A percentile compares a stretch with the other conserved stretches of the same genome.
Evolutionary conservation across 2,888 invertebrate species (phyloP).

Genomic region (Pseudanteris insignis): DNA sequence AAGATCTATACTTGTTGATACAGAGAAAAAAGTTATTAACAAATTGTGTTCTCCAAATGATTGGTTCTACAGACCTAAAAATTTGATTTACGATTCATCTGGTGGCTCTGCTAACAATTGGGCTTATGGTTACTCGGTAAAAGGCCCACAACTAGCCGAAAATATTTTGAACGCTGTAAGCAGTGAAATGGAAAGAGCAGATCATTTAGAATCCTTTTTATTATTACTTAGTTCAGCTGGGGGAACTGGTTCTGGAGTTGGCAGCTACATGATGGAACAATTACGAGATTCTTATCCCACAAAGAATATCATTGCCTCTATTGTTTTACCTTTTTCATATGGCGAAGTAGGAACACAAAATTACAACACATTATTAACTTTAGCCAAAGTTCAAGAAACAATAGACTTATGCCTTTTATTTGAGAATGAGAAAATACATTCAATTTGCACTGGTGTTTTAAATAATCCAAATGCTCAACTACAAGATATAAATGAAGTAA

Average conservation of each 20-base stretch:
- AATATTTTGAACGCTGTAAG: constrained; percentile 63
- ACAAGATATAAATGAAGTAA: constrained; percentile 66
- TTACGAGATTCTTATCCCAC: constrained; percentile 66
- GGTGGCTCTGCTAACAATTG: constrained; percentile 70
- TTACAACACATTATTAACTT: constrained; percentile 66
- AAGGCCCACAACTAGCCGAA: constrained; percentile 61
- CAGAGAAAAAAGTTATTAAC: constrained; percentile 67
- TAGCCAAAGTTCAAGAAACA: constrained; percentile 66
- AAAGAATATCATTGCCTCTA: constrained; percentile 64
- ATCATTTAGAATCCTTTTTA: constrained; percentile 66
- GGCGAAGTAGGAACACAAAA: constrained; percentile 69
- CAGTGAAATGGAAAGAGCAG: constrained; percentile 66
- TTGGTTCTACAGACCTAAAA: constrained; percentile 64
- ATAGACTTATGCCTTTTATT: constrained; percentile 66
- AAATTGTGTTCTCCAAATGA: constrained; percentile 53
- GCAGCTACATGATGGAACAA: constrained; percentile 65
- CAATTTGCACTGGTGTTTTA: constrained; percentile 60
- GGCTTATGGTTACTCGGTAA: constrained; percentile 68
- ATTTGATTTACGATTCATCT: constrained; percentile 63
- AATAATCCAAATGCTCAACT: constrained; percentile 60
- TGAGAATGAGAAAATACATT: constrained; percentile 68
- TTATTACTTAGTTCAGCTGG: constrained; percentile 68
- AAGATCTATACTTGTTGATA: constrained; percentile 68
- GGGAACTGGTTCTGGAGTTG: constrained; percentile 70
- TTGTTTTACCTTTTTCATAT: constrained; percentile 67